A percentile compares a stretch with the other conserved stretches of the same genome.
phyloP scores from a whole-genome alignment of 2,888 invertebrate species.

The Ariolimax columbianus region DNA sequence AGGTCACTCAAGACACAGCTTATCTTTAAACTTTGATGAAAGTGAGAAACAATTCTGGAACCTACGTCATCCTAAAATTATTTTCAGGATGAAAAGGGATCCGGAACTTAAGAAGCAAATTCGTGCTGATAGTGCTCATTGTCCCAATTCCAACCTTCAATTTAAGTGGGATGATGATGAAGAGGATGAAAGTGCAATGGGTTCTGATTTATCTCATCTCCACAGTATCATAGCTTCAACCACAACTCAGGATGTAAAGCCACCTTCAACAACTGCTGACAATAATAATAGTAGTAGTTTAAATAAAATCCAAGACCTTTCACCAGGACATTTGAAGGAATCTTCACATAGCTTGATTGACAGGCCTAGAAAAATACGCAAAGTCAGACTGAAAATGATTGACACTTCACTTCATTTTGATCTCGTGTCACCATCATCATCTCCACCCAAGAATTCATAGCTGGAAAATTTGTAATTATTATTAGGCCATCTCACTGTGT shows the following conservation, averaged over 20 bases:
- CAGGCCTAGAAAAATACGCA: constrained; percentile 36
- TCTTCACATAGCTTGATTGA: not conserved
- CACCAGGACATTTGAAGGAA: not conserved
- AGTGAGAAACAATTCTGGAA: constrained; percentile 36
- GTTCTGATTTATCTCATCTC: constrained; percentile 27
- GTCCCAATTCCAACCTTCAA: constrained; percentile 47
- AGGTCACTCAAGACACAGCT: not conserved
- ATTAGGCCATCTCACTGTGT: constrained; percentile 8
- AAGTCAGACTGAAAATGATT: constrained; percentile 51
- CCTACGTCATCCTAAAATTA: constrained; percentile 62
- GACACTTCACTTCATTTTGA: constrained; percentile 51
- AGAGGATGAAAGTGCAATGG: not conserved
- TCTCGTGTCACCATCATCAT: constrained; percentile 44
- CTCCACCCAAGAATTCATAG: constrained; percentile 22
- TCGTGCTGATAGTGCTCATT: constrained; percentile 51
- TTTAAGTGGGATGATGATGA: constrained; percentile 60
- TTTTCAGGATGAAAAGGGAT: constrained; percentile 64
- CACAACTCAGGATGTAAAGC: not conserved
- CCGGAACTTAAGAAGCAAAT: constrained; percentile 63
- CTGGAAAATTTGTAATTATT: not conserved
- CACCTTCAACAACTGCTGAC: not conserved
- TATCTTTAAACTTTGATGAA: not conserved
- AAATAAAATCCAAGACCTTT: not conserved
- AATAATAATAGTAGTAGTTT: not conserved
- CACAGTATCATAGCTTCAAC: not conserved